Conservation (phyloP, 2,113 vertebrate genomes). For the Tragelaphus scriptus region DNA sequence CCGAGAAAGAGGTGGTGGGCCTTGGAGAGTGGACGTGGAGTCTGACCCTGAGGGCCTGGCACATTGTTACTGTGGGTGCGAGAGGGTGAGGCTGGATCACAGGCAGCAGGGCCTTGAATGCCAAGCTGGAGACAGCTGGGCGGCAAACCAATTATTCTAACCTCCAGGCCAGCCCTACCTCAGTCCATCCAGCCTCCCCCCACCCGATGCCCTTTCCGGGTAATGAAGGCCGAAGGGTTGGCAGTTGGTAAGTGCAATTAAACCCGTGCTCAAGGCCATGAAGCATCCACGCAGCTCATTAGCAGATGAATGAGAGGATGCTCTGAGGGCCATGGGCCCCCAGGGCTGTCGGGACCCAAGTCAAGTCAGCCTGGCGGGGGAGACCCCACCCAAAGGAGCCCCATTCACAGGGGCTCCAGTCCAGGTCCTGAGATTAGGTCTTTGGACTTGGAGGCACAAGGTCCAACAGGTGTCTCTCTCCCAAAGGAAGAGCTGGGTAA, state of each 20-base stretch:
- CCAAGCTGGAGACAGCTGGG: not conserved
- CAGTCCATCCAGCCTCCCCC: not conserved
- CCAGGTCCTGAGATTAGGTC: not conserved
- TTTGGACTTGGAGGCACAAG: not conserved
- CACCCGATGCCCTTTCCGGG: not conserved
- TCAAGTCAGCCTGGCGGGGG: not conserved
- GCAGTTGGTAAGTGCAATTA: conserved; percentile 79
- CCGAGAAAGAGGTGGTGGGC: not conserved
- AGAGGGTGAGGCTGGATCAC: not conserved
- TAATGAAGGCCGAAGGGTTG: not conserved
- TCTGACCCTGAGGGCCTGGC: not conserved
- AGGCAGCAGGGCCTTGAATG: not conserved
- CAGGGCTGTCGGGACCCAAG: not conserved
- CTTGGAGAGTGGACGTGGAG: not conserved
- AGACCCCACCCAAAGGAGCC: no score
- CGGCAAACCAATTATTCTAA: not conserved
- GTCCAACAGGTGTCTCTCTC: not conserved
- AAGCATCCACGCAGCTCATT: conserved; percentile 82
- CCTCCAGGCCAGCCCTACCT: not conserved
- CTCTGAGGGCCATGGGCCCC: conserved; percentile 70
- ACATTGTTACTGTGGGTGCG: not conserved
- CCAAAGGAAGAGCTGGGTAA: not conserved
- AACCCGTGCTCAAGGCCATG: conserved; percentile 76
- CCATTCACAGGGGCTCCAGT: not conserved
- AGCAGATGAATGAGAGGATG: conserved; percentile 80